Evolutionary conservation across 2,888 invertebrate genomes (phyloP).

Genomic region (Lottia gigantea): DNA sequence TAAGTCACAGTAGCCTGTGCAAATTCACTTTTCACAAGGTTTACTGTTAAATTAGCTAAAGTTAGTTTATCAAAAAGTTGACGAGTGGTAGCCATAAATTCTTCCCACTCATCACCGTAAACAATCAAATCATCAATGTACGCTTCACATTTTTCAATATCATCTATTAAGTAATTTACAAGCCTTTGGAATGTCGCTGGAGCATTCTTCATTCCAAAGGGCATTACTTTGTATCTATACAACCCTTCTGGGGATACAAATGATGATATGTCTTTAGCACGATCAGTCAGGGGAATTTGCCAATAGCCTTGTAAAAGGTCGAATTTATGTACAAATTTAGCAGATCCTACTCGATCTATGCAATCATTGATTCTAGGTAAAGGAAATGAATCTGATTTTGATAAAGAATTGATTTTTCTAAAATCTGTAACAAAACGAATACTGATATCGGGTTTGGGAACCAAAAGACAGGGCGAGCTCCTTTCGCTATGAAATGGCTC

Average conservation of each 20-base stretch:
- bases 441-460: constrained; percentile 30
- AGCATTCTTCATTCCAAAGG: constrained; percentile 39
- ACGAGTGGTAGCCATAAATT: too few species aligned
- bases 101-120: constrained; percentile 19
- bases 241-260: constrained; percentile 30
- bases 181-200: constrained; percentile 18
- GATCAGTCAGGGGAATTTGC: constrained; percentile 30
- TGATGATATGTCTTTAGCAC: constrained; percentile 37
- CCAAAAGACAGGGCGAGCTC: constrained; percentile 39
- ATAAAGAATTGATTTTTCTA: constrained; percentile 38
- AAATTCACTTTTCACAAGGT: too few species aligned
- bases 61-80: too few species aligned
- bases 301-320: constrained; percentile 31
- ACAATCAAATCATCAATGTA: constrained; percentile 35
- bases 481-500: constrained; percentile 37
- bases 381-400: constrained; percentile 39
- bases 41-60: too few species aligned
- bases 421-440: constrained; percentile 37
- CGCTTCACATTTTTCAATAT: constrained; percentile 26
- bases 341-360: constrained; percentile 38
- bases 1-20: too few species aligned
- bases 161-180: too few species aligned
- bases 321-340: constrained; percentile 35
- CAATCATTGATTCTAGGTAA: constrained; percentile 40
- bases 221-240: constrained; percentile 36